Evolutionary conservation across 2,797 vertebrate genomes (phyloP).

Genomic region (Poecilia picta): DNA sequence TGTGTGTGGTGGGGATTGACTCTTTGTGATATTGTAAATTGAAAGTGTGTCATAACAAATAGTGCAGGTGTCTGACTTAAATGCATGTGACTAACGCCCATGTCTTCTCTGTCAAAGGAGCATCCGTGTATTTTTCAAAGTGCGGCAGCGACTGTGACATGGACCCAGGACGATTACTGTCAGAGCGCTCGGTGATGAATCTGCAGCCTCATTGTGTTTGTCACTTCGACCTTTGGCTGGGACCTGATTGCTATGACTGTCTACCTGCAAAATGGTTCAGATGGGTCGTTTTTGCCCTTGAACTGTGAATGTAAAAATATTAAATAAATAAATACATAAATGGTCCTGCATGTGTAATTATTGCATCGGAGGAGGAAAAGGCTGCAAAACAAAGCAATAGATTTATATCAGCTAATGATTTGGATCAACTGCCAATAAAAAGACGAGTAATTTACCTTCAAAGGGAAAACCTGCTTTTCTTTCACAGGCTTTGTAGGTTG

Average conservation of each 20-base stretch:
- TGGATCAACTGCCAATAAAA: neutral
- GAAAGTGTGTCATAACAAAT: constrained; percentile 79
- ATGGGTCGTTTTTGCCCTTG: constrained; percentile 4
- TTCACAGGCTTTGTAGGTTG: constrained; percentile 22
- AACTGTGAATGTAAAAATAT: constrained; percentile 1
- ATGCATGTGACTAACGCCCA: constrained; percentile 65
- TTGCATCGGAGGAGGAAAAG: neutral
- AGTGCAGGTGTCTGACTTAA: constrained; percentile 70
- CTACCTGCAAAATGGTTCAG: constrained; percentile 29
- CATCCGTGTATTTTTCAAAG: constrained; percentile 66
- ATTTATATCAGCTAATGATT: neutral
- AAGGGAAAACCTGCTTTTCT: constrained; percentile 18
- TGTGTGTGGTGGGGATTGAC: neutral
- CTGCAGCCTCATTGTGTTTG: constrained; percentile 70
- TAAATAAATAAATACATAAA: neutral
- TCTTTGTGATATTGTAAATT: constrained; percentile 59
- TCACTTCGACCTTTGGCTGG: constrained; percentile 69
- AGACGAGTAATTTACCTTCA: constrained; percentile 1
- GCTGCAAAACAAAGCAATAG: neutral
- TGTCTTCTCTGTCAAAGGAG: constrained; percentile 63
- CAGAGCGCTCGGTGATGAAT: constrained; percentile 73
- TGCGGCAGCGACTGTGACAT: constrained; percentile 36
- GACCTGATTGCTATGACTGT: constrained; percentile 52
- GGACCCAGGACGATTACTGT: constrained; percentile 74
- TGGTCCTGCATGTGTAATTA: neutral